These are phyloP conservation scores for Chaenogobius annularis DNA, from an alignment of 2,113 vertebrate genomes.

Conservation along the genomic window DNA sequence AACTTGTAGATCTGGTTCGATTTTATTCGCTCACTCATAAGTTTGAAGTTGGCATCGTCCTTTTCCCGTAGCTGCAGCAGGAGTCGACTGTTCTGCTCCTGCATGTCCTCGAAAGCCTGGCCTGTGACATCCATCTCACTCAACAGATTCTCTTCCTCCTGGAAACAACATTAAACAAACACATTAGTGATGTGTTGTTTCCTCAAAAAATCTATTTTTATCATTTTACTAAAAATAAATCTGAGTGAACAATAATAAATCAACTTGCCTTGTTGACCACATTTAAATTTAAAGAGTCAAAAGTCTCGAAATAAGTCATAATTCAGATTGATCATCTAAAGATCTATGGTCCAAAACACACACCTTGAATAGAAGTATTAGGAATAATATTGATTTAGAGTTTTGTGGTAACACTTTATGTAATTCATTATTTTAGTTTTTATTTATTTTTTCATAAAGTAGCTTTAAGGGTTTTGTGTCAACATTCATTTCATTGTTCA, in stretches of 20 bases:
- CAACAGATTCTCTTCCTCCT: slow-evolving; percentile 93
- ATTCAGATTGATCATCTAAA: too few relatives aligned
- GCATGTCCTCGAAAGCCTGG: slow-evolving; percentile 96
- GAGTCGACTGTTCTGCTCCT: slow-evolving; percentile 92
- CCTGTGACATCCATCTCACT: slow-evolving; percentile 96
- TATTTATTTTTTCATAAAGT: not conserved
- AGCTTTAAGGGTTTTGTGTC: not conserved
- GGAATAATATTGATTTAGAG: not conserved
- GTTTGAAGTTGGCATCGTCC: slow-evolving; percentile 94
- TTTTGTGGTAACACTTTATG: not conserved
- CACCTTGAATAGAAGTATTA: not conserved
- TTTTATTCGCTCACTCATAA: slow-evolving; percentile 95
- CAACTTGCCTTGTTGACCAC: not conserved
- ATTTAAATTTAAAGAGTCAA: not conserved
- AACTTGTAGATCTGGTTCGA: slow-evolving; percentile 96
- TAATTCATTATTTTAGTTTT: not conserved
- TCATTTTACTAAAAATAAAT: not conserved
- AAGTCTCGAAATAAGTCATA: too few relatives aligned
- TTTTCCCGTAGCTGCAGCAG: slow-evolving; percentile 91
- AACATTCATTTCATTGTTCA: not conserved
- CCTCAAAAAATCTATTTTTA: not conserved
- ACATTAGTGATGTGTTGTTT: slow-evolving; percentile 10
- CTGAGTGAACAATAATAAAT: not conserved
- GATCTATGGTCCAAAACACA: not conserved
- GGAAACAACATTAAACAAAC: slow-evolving; percentile 20